Evolutionary conservation across 2,797 vertebrate species (phyloP).

Genomic region (Fistularia commersonii): DNA sequence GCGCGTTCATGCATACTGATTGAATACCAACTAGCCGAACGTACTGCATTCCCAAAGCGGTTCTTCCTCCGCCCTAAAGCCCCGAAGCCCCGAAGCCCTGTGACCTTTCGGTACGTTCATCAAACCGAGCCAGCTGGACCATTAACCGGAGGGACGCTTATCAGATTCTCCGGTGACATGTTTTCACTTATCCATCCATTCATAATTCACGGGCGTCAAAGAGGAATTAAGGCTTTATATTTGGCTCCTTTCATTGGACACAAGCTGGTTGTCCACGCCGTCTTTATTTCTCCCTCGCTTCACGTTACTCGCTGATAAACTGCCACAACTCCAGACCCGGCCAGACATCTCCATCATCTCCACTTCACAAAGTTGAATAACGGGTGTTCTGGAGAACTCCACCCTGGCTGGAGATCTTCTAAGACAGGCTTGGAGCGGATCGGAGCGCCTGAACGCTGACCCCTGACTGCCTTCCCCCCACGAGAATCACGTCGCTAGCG

Average conservation of each 20-base stretch:
- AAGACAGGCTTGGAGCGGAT: constrained; percentile 6
- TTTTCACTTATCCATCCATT: constrained; percentile 40
- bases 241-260: constrained; percentile 29
- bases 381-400: constrained; percentile 27
- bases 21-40: too few species aligned
- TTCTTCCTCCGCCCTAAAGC: too few species aligned
- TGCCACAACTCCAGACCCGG: constrained; percentile 43
- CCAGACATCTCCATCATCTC: constrained; percentile 41
- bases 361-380: constrained; percentile 32
- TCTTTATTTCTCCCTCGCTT: constrained; percentile 24
- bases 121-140: constrained; percentile 29
- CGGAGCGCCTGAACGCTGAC: constrained; percentile 13
- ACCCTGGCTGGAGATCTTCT: constrained; percentile 26
- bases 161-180: constrained; percentile 31
- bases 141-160: constrained; percentile 25
- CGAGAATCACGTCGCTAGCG: too few species aligned
- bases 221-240: constrained; percentile 12
- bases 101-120: too few species aligned
- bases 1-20: too few species aligned
- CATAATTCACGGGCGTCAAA: constrained; percentile 4
- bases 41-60: too few species aligned
- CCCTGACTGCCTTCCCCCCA: background rate
- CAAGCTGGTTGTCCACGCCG: constrained; percentile 42
- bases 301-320: constrained; percentile 38
- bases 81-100: too few species aligned